Evolutionary conservation across 2,888 invertebrate genomes (phyloP), one percentile per base, ranked within the genome.

Genomic region (Microctonus aethiopoides): DNA sequence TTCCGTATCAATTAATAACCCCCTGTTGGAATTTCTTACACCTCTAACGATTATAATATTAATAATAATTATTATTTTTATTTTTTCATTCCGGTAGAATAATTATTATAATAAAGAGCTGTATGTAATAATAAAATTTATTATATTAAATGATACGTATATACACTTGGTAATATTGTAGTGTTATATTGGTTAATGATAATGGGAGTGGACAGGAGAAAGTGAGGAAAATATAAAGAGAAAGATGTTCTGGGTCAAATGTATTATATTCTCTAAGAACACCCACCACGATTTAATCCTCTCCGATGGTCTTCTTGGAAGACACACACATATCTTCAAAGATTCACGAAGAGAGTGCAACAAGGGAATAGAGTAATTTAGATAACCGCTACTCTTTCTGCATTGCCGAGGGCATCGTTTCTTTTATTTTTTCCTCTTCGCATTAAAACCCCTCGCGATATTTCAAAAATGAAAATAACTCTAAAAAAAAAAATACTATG

Each of bases 281-380:
- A 81, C 81, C 81, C 81, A 81, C 78, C 77, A 72, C 69, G 80
- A 77, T 74, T 74, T 75, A 76, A 77, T 80, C 75, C 75, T 74
- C 77, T 67, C 71, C n/a, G 72, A 69, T 71, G 73, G 74, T 77
- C 69, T 65, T 68, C 61, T 32, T 65, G 52, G 34, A 56, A 69
- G 29, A 29, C 29, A 29, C 29, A 34, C 29, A 70, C 72, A 57
- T 52, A 70, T 69, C 65, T 67, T 70, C 63, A 60, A 70, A 72
- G 71, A 68, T 71, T 71, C 26, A 68, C 69, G 62, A 39, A 56
- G 68, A 24, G 36, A 54, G 16, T 61, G 60, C 52, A 69, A 73
- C 74, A 75, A 76, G 77, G 77, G 78, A 80, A 80, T 80, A 75
- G 75, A 79, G 79, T 78, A 77, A 81, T 81, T 81, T 79, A 77